Conservation (phyloP, 2,113 vertebrate genomes). For the Calidris pygmaea region DNA sequence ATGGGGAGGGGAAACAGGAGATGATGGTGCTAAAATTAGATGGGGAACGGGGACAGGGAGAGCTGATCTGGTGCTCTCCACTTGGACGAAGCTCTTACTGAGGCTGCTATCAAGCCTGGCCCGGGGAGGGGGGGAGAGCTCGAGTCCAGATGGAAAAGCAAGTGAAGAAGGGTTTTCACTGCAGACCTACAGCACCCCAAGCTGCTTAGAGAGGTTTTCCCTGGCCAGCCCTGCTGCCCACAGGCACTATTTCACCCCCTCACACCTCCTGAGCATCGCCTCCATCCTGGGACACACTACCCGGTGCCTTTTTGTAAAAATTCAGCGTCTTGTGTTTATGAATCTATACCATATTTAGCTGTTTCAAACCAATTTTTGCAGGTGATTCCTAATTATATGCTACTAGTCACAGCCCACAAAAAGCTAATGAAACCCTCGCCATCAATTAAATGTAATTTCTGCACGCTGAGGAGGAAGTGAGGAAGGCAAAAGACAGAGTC, state of each 20-base stretch:
- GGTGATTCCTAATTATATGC: constrained; percentile 20
- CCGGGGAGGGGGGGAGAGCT: not conserved
- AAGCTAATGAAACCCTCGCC: constrained; percentile 24
- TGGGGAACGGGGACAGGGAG: not conserved
- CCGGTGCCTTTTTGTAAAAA: not conserved
- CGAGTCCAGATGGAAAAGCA: not conserved
- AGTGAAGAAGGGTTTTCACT: not conserved
- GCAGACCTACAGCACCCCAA: not conserved
- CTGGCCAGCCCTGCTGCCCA: not conserved
- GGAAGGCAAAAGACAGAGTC: not conserved
- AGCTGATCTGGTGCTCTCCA: not conserved
- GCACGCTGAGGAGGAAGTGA: fast-evolving
- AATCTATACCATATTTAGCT: not conserved
- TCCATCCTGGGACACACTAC: not conserved
- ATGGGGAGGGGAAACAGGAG: not conserved
- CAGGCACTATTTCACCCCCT: not conserved
- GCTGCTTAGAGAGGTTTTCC: not conserved
- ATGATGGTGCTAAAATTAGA: constrained; percentile 45
- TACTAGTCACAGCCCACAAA: not conserved
- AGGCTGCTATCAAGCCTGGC: not conserved
- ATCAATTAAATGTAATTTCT: constrained; percentile 22
- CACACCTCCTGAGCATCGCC: not conserved
- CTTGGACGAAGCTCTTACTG: not conserved
- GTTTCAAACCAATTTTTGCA: constrained; percentile 52
- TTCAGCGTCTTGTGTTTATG: not conserved